Evolutionary conservation across 2,888 invertebrate genomes (phyloP), one percentile per base, ranked within the genome.

Genomic region (Alloscopus bannaensis): DNA sequence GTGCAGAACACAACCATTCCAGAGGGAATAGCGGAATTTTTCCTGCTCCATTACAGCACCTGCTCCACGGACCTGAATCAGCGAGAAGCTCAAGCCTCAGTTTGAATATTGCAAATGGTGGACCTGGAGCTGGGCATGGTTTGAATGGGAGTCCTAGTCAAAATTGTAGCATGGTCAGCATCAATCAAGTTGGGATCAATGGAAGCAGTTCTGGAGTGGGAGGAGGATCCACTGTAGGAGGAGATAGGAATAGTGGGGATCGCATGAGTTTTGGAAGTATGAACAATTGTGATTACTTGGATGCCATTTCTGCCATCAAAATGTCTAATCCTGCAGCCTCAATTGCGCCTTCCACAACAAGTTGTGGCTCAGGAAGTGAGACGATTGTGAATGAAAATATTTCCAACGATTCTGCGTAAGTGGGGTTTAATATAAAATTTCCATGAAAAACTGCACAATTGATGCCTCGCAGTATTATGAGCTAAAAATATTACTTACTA

Each of bases 291-390:
- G 86, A 85, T 70, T 86, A 86, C 45, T 70, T 86, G 57, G 86
- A 86, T 83, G 86, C 86, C 11, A 86, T 86, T 76, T 86, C 86
- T 13, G 86, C 86, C 0, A 86, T 86, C 8, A 86, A 86, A 81
- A 83, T 83, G 64, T 85, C 85, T 11, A 85, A 86, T 70, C 86
- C 86, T 59, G 82, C 84, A 18, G 85, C 85, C n/a, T 83, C 84
- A 8, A 73, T 83, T 26, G 76, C 81, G 13, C 69, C 73, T 8
- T 81, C 83, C 4, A 85, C 86, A n/a, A 79, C 71, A 42, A 85
- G 84, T 22, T 80, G 81, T 57, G 86, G 84, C 6, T 85, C 85
- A 13, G 85, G 83, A 26, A 84, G 77, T 8, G 86, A 85, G 45
- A 86, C 86, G 11, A 86, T 86, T 65, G 85, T 86, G 4, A 86